Percentiles rank a stretch among this genome's conserved stretches.
Conservation (phyloP, 1,140 invertebrate species). For the Pseudomyrmex concolor region DNA sequence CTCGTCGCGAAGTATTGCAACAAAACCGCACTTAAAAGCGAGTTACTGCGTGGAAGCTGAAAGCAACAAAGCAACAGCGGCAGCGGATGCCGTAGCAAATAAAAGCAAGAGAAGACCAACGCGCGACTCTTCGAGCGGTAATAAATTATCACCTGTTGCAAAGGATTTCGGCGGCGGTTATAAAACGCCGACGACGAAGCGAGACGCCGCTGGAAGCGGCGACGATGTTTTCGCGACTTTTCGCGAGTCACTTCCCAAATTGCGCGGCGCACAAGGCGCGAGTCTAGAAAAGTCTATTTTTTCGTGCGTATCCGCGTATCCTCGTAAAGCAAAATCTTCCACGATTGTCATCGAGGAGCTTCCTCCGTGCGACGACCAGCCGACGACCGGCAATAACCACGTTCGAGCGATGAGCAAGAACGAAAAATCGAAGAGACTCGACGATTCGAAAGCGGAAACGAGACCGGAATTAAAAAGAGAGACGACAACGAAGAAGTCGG, state of each 20-base stretch:
- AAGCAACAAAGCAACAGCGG: constrained; percentile 31
- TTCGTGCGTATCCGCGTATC: constrained; percentile 38
- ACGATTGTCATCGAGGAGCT: constrained; percentile 73
- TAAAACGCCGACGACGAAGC: constrained; percentile 11
- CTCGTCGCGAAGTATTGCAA: constrained; percentile 62
- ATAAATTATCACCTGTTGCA: constrained; percentile 59
- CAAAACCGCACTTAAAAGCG: constrained; percentile 70
- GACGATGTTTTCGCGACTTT: constrained; percentile 36
- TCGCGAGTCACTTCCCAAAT: constrained; percentile 13
- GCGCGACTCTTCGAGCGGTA: constrained; percentile 25
- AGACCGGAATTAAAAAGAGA: background rate
- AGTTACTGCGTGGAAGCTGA: constrained; percentile 67
- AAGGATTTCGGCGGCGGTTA: constrained; percentile 28
- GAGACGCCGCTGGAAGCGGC: background rate
- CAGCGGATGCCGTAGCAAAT: constrained; percentile 20
- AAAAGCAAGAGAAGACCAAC: constrained; percentile 39
- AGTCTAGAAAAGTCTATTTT: constrained; percentile 65
- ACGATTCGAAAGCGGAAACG: background rate
- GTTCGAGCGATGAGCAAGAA: background rate
- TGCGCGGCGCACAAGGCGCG: background rate
- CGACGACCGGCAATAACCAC: too few species aligned
- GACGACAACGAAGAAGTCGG: background rate
- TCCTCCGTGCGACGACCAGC: constrained; percentile 46
- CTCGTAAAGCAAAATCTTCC: constrained; percentile 34
- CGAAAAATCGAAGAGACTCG: background rate